Evolutionary conservation across 2,113 vertebrate species (phyloP), one percentile per base, ranked within the genome.

Genomic region (Aepyceros melampus): DNA sequence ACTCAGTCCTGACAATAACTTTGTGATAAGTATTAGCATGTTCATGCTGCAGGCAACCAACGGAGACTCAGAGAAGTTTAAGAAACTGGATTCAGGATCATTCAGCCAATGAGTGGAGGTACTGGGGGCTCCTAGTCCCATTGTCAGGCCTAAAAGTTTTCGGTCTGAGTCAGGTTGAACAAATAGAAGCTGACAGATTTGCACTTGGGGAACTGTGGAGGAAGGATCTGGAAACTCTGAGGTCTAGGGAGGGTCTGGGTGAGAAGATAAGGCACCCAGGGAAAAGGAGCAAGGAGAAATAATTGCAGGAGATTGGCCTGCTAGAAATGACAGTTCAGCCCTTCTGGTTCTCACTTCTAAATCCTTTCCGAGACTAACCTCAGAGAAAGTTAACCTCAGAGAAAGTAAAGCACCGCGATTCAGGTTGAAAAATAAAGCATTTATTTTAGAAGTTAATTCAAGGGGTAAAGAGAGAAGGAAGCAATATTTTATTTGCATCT

Each of bases 381-480:
- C n/a, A n/a, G n/a, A n/a, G n/a, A n/a, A n/a, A n/a, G n/a, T 97
- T 87, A 91, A 31, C 31, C 25, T 90, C 67, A 0, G 53, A 95
- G 86, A 97, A 98, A 94, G 83, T 97, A 97, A 97, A 96, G 92
- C 33, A 97, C 49, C 67, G 91, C 36, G 25, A 97, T 97, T 98
- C 84, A 56, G 98, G 97, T 99, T 98, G 98, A 99, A 99, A 99
- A 99, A 99, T 99, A 99, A 99, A 99, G 83, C 89, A 98, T 99
- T 99, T 99, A 99, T 99, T 99, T 90, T 96, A 97, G 98, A 94
- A 95, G 90, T 79, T 87, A 97, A 96, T 96, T 89, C 93, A 97
- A 86, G 92, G 95, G 97, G 62, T 89, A 93, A 58, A 56, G 76
- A 86, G 94, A 95, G 64, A 64, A 88, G 89, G 95, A 92, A 97